These are phyloP conservation scores for Prionace glauca DNA, from an alignment of 2,797 vertebrate genomes.

Conservation along the genomic window DNA sequence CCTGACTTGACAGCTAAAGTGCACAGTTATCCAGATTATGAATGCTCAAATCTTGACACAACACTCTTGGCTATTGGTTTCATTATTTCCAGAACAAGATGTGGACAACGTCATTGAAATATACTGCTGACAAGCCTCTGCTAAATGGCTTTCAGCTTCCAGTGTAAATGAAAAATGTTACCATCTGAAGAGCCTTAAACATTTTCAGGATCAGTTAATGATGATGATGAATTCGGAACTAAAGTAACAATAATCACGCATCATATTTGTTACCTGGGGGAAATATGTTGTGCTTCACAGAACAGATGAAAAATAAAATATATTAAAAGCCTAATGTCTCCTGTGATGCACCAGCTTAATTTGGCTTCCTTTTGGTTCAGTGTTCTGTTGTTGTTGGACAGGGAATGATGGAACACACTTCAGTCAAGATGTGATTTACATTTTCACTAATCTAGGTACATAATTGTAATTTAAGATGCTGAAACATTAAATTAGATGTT, in stretches of 20 bases:
- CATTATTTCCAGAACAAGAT: not conserved
- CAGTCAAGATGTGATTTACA: not conserved
- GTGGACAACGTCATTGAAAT: not conserved
- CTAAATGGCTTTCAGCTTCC: not conserved
- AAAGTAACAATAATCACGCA: constrained; percentile 19
- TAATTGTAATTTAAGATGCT: not conserved
- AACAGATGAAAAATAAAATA: constrained; percentile 4
- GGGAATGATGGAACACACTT: not conserved
- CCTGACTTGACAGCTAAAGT: constrained; percentile 42
- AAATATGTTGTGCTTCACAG: not conserved
- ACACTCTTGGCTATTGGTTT: not conserved
- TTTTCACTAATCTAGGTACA: not conserved
- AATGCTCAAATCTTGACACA: not conserved
- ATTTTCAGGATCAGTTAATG: not conserved
- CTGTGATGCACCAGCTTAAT: constrained; percentile 27
- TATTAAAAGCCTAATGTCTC: constrained; percentile 14
- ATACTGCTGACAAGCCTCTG: not conserved
- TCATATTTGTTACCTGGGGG: not conserved
- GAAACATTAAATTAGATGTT: not conserved
- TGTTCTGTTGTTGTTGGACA: not conserved
- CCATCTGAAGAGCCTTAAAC: not conserved
- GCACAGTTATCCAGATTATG: constrained; percentile 31
- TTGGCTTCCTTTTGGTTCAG: constrained; percentile 25
- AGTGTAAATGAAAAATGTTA: not conserved
- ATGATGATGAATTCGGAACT: constrained; percentile 9